Percentiles rank a stretch among this genome's conserved stretches.
Conservation (phyloP, 37 sponge, comb jelly and placozoan species). For the Cliona cf. orientalis region DNA sequence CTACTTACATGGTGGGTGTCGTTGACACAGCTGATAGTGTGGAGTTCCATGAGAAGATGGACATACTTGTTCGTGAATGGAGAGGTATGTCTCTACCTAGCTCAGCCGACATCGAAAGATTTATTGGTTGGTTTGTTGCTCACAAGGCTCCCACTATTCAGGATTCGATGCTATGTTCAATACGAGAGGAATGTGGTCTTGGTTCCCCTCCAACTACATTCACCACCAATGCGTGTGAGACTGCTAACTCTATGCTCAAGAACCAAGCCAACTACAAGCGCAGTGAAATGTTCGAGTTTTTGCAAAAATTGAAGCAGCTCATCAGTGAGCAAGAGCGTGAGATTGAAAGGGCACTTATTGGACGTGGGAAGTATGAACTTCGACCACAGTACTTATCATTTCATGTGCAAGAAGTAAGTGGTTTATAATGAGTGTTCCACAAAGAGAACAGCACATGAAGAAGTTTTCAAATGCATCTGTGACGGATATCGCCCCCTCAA, state of each 20-base stretch:
- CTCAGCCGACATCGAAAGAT: constrained; percentile 1
- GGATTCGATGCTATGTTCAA: constrained; percentile 3
- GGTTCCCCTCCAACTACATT: constrained; percentile 37
- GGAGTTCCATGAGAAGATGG: constrained; percentile 26
- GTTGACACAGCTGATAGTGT: constrained; percentile 4
- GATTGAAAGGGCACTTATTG: constrained; percentile 45
- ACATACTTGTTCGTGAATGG: not conserved
- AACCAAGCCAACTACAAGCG: constrained; percentile 50
- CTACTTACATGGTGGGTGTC: constrained; percentile 33
- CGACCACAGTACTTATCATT: constrained; percentile 20
- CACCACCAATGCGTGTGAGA: constrained; percentile 44
- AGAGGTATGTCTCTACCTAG: not conserved
- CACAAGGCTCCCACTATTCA: constrained; percentile 8
- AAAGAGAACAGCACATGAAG: constrained; percentile 24
- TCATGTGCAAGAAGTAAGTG: constrained; percentile 28
- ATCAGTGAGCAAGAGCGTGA: constrained; percentile 37
- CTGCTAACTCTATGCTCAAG: constrained; percentile 39
- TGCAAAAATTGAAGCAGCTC: constrained; percentile 27
- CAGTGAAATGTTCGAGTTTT: constrained; percentile 28
- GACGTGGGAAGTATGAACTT: constrained; percentile 38
- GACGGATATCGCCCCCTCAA: not conserved
- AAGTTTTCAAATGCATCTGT: constrained; percentile 4
- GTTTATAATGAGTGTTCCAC: constrained; percentile 35
- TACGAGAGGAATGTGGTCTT: constrained; percentile 38
- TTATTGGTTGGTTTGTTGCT: constrained; percentile 15